Evolutionary conservation across 1,140 invertebrate species (phyloP).

Genomic region (Acromyrmex heyeri): DNA sequence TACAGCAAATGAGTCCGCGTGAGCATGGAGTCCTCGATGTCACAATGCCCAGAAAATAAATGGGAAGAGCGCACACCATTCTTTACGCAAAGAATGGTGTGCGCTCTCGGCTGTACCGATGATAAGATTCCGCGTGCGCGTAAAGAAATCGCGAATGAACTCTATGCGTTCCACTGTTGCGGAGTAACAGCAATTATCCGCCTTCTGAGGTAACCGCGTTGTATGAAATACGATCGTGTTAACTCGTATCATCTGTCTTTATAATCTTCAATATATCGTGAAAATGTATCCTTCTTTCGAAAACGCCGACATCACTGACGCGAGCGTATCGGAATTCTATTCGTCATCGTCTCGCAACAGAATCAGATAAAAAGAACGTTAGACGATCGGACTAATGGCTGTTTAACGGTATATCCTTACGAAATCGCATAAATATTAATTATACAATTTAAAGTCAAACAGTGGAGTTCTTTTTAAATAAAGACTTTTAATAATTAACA

Average conservation of each 20-base stretch:
- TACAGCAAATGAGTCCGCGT: constrained; percentile 17
- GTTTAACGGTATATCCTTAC: constrained; percentile 39
- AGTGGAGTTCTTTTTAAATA: too few species aligned
- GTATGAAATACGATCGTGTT: constrained; percentile 29
- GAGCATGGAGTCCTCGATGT: constrained; percentile 38
- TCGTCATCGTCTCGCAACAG: constrained; percentile 57
- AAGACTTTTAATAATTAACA: too few species aligned
- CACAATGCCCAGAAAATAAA: constrained; percentile 49
- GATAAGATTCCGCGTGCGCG: constrained; percentile 1
- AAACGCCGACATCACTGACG: constrained; percentile 14
- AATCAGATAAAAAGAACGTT: constrained; percentile 51
- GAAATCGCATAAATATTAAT: neutral
- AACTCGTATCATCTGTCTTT: constrained; percentile 48
- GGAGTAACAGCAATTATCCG: constrained; percentile 40
- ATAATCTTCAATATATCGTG: constrained; percentile 49
- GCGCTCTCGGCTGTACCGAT: neutral
- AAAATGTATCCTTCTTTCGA: constrained; percentile 33
- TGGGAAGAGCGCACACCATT: constrained; percentile 1
- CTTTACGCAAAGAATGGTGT: constrained; percentile 3
- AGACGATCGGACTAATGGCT: constrained; percentile 33
- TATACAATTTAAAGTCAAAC: too few species aligned
- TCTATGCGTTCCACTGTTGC: neutral
- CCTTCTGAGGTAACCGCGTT: constrained; percentile 16
- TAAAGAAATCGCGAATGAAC: constrained; percentile 2
- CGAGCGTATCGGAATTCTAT: constrained; percentile 57